Evolutionary conservation across 2,888 invertebrate genomes (phyloP), one percentile per base, ranked within the genome.

Genomic region (Caradrina clavipalpis): DNA sequence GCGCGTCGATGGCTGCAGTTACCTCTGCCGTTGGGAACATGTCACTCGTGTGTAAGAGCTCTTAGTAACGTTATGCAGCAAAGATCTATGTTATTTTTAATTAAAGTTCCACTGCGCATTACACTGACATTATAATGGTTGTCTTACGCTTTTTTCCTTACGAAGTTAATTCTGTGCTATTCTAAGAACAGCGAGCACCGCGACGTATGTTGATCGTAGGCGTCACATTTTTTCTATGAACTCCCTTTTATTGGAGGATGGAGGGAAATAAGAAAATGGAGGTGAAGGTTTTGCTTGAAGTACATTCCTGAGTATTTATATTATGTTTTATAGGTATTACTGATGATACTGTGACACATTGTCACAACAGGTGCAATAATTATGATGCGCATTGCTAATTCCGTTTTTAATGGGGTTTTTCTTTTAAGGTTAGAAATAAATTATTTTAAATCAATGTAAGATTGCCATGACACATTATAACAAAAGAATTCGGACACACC

Each of bases 91-190:
- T 65, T 57, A 55, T 65, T 74, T 82, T 59, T 60, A 19, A 75
- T 82, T 70, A 58, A 79, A 65, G 45, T 82, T 66, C 76, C 54
- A 55, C 8, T 56, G 57, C 19, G 31, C 31, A 55, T 73, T 58
- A 51, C 22, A 60, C n/a, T 11, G 51, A 35, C 22, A 49, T 62
- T 53, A 59, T 80, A 60, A 64, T 55, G 35, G 22, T 11, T 53
- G 56, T 21, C n/a, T 54, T 62, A 47, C 21, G 17, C 2, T 58
- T 80, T 69, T 73, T 66, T 50, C 70, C 54, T 70, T 68, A 55
- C 62, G n/a, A 49, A 47, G 70, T 82, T 75, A 81, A 71, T 80
- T 58, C 68, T 66, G 17, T 47, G 59, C 19, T 63, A 57, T 82
- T 80, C 63, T 53, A 31, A 71, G 82, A 70, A 73, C 13, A 13